Evolutionary conservation across 2,113 vertebrate species (phyloP), one percentile per base, ranked within the genome.

Genomic region (Cyprinodon variegatus): DNA sequence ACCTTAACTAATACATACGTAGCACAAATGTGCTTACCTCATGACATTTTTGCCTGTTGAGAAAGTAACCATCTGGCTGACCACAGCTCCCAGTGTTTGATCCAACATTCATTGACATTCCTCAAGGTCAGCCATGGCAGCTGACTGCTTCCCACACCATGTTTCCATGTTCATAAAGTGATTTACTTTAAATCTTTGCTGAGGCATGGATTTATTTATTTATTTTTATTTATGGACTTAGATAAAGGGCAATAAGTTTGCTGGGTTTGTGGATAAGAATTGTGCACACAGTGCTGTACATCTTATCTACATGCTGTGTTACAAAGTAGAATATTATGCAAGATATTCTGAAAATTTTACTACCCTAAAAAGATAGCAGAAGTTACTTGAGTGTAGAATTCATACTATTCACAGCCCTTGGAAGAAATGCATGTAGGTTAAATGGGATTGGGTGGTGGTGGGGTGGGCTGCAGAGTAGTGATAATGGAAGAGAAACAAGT

Each of bases 121-220:
- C 65, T 63, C 85, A 90, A 90, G 92, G 90, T 87, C 83, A 72
- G n/a, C 2, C 7, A 20, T 9, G 11, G 45, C 92, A 93, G 82
- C 81, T 92, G 92, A 64, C 62, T 36, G 72, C 57, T 90, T 93
- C 92, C 59, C 92, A 93, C 82, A 79, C 13, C 38, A 37, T 8
- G 38, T 45, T 4, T 46, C 29, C 43, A 45, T 12, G 36, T n/a
- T 39, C 64, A 29, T 17, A 43, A 45, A 61, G 7, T 64, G 7
- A 57, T 68, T 20, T 61, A 72, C 22, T 61, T 17, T n/a, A 20
- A 38, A 37, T 59, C 20, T 60, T 2, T 29, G 39, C 17, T 13
- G 62, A 37, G 8, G 36, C 77, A 15, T 68, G 22, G 17, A 57
- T 57, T 57, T n/a, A 57, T 67, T 22, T 59, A 15, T 13, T 53